These are phyloP conservation scores for Pinctada fucata DNA, from an alignment of 2,888 invertebrate genomes.

Conservation along the genomic window DNA sequence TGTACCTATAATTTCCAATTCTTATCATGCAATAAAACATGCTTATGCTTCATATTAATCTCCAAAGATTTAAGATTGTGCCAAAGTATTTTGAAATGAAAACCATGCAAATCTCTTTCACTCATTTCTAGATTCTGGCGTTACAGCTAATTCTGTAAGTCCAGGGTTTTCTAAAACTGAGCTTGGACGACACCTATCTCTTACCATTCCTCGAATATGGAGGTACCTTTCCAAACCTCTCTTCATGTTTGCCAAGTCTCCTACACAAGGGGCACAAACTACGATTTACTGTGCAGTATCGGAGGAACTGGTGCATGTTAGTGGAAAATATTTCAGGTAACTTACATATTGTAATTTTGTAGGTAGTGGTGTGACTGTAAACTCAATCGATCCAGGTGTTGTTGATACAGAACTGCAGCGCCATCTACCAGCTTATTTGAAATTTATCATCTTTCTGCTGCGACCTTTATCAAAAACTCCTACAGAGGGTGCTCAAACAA, in stretches of 20 bases:
- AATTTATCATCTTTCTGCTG: conserved; percentile 16
- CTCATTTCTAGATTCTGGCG: conserved; percentile 53
- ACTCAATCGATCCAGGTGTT: conserved; percentile 60
- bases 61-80: no score
- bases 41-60: no score
- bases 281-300: conserved; percentile 54
- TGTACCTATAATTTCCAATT: no score
- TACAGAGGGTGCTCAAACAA: conserved; percentile 53
- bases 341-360: conserved; percentile 1
- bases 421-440: conserved; percentile 37
- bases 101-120: not conserved
- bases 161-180: conserved; percentile 65
- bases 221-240: conserved; percentile 23
- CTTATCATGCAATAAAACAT: no score
- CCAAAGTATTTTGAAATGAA: no score
- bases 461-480: conserved; percentile 40
- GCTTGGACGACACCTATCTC: conserved; percentile 49
- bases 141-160: conserved; percentile 58
- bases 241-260: conserved; percentile 37
- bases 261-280: conserved; percentile 56
- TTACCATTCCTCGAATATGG: conserved; percentile 23
- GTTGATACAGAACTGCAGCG: conserved; percentile 58
- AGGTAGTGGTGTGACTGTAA: conserved; percentile 48
- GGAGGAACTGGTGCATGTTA: conserved; percentile 44
- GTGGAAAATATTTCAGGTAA: conserved; percentile 61